A percentile compares a stretch with the other conserved stretches of the same genome.
Evolutionary conservation across 2,888 invertebrate species (phyloP).

Genomic region (Bellardia bayeri): DNA sequence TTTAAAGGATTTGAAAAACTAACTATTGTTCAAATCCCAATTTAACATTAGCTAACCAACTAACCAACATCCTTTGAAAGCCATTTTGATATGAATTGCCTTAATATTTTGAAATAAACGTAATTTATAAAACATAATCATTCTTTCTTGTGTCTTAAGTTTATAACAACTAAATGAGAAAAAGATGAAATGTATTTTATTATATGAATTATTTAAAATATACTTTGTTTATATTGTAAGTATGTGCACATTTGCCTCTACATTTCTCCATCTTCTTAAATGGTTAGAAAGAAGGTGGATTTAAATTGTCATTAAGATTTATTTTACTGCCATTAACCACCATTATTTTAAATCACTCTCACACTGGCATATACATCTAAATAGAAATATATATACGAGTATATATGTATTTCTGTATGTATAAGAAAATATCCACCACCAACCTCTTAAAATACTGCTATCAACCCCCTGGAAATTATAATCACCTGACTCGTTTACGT

Average conservation of each 20-base stretch:
- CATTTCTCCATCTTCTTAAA: slow-evolving; percentile 34
- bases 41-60: no score
- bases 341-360: slow-evolving; percentile 28
- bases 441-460: not conserved
- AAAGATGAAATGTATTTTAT: slow-evolving; percentile 22
- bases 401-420: not conserved
- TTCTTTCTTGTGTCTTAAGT: not conserved
- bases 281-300: slow-evolving; percentile 57
- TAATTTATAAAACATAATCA: not conserved
- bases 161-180: not conserved
- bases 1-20: no score
- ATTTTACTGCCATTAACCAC: slow-evolving; percentile 69
- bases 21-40: no score
- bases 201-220: slow-evolving; percentile 49
- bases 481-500: slow-evolving; percentile 66
- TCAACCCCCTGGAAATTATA: slow-evolving; percentile 45
- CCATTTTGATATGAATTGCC: not conserved
- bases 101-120: not conserved
- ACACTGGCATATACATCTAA: slow-evolving; percentile 2
- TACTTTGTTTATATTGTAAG: slow-evolving; percentile 17
- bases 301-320: slow-evolving; percentile 70
- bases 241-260: slow-evolving; percentile 20
- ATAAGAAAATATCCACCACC: slow-evolving; percentile 42
- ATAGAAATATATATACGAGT: not conserved
- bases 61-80: not conserved